Conservation (phyloP, 2,888 invertebrate genomes). For the Melieria omissa region DNA sequence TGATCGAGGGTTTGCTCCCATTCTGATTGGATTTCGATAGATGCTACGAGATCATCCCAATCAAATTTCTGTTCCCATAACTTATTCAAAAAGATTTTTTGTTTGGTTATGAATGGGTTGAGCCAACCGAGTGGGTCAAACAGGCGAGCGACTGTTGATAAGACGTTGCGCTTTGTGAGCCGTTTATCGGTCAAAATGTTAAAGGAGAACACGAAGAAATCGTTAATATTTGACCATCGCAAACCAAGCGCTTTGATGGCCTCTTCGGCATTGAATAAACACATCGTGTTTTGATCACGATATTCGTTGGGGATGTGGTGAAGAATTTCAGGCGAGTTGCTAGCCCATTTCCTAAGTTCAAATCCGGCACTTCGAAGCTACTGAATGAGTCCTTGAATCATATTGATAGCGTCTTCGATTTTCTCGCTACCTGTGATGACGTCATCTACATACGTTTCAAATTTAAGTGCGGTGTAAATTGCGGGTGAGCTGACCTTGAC, state of each 20-base stretch:
- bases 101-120: constrained; percentile 9
- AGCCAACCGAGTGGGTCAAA: constrained; percentile 19
- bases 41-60: constrained; percentile 16
- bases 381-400: constrained; percentile 19
- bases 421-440: constrained; percentile 22
- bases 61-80: no score
- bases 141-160: constrained; percentile 18
- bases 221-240: constrained; percentile 7
- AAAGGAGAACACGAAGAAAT: background rate
- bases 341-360: constrained; percentile 5
- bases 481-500: constrained; percentile 8
- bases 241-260: background rate
- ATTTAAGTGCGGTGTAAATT: constrained; percentile 13
- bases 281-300: constrained; percentile 2
- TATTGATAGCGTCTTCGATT: constrained; percentile 14
- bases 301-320: background rate
- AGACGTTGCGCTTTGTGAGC: constrained; percentile 16
- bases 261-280: constrained; percentile 17
- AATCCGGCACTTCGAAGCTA: constrained; percentile 7
- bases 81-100: no score
- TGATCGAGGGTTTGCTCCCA: constrained; percentile 8
- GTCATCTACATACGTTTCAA: constrained; percentile 26
- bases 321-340: constrained; percentile 8
- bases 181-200: background rate
- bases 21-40: background rate